Percentiles rank a stretch among this genome's conserved stretches.
These are phyloP conservation scores for Parascotia fuliginaria DNA, from an alignment of 2,888 invertebrate species.

Conservation along the genomic window DNA sequence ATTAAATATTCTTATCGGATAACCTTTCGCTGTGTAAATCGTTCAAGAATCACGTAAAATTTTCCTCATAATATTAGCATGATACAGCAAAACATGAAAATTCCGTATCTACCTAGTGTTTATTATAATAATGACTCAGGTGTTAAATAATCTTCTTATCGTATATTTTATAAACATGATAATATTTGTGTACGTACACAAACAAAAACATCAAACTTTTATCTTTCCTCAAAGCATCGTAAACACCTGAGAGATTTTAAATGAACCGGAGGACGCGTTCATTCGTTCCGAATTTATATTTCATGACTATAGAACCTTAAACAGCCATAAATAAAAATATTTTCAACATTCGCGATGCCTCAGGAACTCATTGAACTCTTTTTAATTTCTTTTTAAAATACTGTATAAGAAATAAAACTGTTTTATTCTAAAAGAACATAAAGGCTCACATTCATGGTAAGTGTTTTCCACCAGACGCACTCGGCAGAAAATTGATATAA, in stretches of 20 bases:
- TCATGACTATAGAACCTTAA: conserved; percentile 11
- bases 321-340: conserved; percentile 30
- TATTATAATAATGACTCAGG: background rate
- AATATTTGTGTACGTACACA: background rate
- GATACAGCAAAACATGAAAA: background rate
- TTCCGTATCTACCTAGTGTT: background rate
- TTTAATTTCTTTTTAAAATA: conserved; percentile 37
- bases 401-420: conserved; percentile 35
- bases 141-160: conserved; percentile 7
- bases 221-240: background rate
- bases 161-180: background rate
- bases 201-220: background rate
- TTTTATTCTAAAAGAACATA: conserved; percentile 55
- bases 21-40: background rate
- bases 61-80: background rate
- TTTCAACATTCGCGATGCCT: conserved; percentile 17
- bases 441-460: conserved; percentile 63
- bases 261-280: background rate
- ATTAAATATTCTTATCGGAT: background rate
- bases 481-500: conserved; percentile 83
- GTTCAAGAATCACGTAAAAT: background rate
- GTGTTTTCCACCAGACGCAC: conserved; percentile 81
- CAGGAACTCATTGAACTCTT: conserved; percentile 24
- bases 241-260: background rate
- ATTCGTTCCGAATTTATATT: conserved; percentile 4